Evolutionary conservation across 2,888 invertebrate species (phyloP).

Genomic region (Eupithecia dodoneata): DNA sequence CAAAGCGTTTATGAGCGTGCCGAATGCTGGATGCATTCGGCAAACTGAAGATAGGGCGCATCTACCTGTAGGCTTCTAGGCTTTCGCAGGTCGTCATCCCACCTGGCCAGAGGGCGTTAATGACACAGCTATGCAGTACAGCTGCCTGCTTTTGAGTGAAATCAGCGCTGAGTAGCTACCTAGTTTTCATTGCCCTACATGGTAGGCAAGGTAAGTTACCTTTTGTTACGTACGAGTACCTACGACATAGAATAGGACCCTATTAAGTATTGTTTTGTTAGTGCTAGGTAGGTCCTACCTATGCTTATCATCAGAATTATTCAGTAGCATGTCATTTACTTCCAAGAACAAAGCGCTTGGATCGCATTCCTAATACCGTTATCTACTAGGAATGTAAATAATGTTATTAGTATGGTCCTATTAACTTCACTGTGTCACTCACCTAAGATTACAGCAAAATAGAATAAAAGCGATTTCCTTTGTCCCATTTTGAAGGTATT

Average conservation of each 20-base stretch:
- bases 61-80: not conserved
- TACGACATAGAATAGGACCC: not conserved
- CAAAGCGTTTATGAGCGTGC: too few species aligned
- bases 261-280: too few species aligned
- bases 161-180: not conserved
- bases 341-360: constrained; percentile 5
- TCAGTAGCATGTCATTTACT: not conserved
- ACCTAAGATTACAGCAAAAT: constrained; percentile 81
- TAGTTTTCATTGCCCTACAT: not conserved
- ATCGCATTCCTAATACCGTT: not conserved
- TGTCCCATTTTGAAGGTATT: constrained; percentile 68
- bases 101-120: not conserved
- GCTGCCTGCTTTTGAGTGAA: not conserved
- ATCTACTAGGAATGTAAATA: not conserved
- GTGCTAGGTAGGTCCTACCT: not conserved
- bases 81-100: not conserved
- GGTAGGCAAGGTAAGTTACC: not conserved
- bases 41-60: not conserved
- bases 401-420: not conserved
- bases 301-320: not conserved
- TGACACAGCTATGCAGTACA: not conserved
- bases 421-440: constrained; percentile 48
- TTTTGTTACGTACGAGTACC: not conserved
- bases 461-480: constrained; percentile 73
- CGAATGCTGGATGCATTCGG: too few species aligned